Evolutionary conservation across 2,797 vertebrate genomes (phyloP).

Genomic region (Cuculus canorus): DNA sequence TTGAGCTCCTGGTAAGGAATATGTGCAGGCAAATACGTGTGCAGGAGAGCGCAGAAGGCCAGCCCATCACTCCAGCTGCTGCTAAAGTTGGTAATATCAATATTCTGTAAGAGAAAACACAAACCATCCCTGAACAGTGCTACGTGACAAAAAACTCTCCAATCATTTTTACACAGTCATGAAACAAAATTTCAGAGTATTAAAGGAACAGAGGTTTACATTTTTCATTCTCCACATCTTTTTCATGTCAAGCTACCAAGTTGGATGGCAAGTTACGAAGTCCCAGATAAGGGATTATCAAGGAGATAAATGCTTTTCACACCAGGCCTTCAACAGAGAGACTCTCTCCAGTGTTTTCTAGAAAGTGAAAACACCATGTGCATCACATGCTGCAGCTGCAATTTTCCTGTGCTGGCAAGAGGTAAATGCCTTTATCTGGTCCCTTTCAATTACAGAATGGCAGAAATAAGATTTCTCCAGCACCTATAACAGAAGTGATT

Average conservation of each 20-base stretch:
- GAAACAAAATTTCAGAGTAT: neutral
- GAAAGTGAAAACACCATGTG: neutral
- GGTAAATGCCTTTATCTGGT: neutral
- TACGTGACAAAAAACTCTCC: neutral
- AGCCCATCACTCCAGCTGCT: constrained; percentile 93
- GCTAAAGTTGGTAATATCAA: constrained; percentile 94
- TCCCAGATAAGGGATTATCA: neutral
- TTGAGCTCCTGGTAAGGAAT: constrained; percentile 92
- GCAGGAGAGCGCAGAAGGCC: constrained; percentile 90
- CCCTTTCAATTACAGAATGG: neutral
- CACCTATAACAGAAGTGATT: neutral
- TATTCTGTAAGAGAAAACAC: constrained; percentile 78
- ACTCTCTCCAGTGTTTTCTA: neutral
- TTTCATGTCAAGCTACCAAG: neutral
- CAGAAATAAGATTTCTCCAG: neutral
- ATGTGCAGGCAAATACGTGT: constrained; percentile 91
- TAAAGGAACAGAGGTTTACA: neutral
- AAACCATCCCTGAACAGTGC: neutral
- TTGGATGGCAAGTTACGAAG: neutral
- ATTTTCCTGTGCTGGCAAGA: neutral
- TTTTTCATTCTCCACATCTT: neutral
- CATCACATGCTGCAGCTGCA: neutral
- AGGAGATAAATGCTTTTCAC: neutral
- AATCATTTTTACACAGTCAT: neutral
- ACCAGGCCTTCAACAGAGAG: neutral